phyloP scores from a whole-genome alignment of 1,140 invertebrate genomes.

The Agrypnia vestita region DNA sequence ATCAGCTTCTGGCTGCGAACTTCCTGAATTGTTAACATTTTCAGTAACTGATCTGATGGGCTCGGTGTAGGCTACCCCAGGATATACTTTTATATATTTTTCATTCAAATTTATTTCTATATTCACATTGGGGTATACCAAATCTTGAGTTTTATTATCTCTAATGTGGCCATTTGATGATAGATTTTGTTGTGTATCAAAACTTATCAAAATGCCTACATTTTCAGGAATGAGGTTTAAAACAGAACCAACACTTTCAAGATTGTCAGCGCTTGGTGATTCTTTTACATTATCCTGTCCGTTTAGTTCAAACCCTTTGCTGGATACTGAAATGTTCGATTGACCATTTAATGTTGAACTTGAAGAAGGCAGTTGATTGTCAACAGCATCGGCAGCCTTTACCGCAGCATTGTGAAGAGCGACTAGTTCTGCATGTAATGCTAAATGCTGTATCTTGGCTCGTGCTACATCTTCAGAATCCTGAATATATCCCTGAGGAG shows the following conservation, averaged over 20 bases:
- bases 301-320: background rate
- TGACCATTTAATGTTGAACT: background rate
- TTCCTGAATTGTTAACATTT: background rate
- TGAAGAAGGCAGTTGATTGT: background rate
- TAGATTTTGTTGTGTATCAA: background rate
- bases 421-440: slow-evolving; percentile 18
- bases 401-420: background rate
- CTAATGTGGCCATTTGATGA: background rate
- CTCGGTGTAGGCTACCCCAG: too few relatives aligned
- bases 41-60: background rate
- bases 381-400: background rate
- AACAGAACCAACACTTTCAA: background rate
- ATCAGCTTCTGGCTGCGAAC: background rate
- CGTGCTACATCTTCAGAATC: background rate
- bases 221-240: background rate
- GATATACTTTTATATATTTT: too few relatives aligned
- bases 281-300: background rate
- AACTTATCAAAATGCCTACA: background rate
- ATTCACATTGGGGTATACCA: background rate
- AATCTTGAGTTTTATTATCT: background rate
- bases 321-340: background rate
- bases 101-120: background rate
- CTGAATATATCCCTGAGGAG: background rate
- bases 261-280: background rate
- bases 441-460: background rate